Conservation (phyloP, 2,888 invertebrate species). For the Drosophila lacicola region DNA sequence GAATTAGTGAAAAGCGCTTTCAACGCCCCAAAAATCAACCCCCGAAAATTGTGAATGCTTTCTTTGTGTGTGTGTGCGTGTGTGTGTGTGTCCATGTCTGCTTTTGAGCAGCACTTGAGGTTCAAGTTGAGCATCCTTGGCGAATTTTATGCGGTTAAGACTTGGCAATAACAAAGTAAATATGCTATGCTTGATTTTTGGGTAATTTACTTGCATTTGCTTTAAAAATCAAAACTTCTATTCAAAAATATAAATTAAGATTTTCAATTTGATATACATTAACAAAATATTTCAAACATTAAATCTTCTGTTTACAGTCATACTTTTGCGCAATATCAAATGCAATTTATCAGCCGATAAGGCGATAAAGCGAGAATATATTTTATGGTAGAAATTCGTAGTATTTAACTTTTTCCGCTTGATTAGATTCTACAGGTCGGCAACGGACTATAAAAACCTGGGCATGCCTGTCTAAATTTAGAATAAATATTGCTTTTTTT, state of each 20-base stretch:
- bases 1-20: conserved; percentile 82
- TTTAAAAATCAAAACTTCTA: too few relatives aligned
- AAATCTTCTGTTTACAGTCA: too few relatives aligned
- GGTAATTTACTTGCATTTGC: background rate
- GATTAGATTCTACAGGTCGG: conserved; percentile 34
- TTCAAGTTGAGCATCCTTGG: conserved; percentile 69
- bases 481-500: too few relatives aligned
- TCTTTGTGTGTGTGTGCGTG: conserved; percentile 10
- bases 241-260: too few relatives aligned
- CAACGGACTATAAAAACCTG: background rate
- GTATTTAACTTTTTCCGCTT: conserved; percentile 1
- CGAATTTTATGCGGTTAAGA: conserved; percentile 64
- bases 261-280: too few relatives aligned
- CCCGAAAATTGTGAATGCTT: conserved; percentile 56
- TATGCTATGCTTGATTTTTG: conserved; percentile 24
- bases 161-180: conserved; percentile 33
- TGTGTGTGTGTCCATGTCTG: conserved; percentile 54
- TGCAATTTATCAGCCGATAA: conserved; percentile 44
- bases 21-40: conserved; percentile 77
- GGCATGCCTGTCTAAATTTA: background rate
- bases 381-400: conserved; percentile 7
- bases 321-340: background rate
- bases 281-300: too few relatives aligned
- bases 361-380: background rate
- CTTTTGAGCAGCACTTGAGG: conserved; percentile 62